Evolutionary conservation across 1,140 invertebrate species (phyloP).

Genomic region (Zophobas morio): DNA sequence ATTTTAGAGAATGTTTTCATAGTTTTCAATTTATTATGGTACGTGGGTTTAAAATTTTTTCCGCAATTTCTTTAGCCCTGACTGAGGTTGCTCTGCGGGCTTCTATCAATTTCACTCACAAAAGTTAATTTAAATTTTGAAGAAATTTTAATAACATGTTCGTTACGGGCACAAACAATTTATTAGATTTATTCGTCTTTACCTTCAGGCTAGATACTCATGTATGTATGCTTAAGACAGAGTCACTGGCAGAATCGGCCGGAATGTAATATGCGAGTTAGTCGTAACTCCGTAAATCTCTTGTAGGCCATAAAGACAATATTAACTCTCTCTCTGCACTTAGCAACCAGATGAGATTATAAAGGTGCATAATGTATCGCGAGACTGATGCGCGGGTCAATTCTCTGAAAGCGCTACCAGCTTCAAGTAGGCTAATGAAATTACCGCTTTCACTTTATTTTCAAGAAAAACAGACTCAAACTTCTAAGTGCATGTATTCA

Average conservation of each 20-base stretch:
- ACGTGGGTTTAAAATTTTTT: too few species aligned
- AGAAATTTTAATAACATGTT: constrained; percentile 50
- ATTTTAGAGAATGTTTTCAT: too few species aligned
- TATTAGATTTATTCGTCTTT: constrained; percentile 48
- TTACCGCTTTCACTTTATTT: constrained; percentile 55
- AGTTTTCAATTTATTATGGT: too few species aligned
- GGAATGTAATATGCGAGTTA: constrained; percentile 62
- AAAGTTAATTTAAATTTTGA: constrained; percentile 50
- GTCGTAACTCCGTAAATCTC: constrained; percentile 60
- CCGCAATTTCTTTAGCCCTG: too few species aligned
- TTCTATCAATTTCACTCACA: constrained; percentile 45
- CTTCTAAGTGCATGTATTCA: constrained; percentile 55
- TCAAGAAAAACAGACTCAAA: constrained; percentile 51
- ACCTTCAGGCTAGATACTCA: constrained; percentile 47
- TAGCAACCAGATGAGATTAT: constrained; percentile 58
- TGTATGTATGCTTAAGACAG: constrained; percentile 47
- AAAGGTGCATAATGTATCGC: constrained; percentile 57
- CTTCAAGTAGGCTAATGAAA: constrained; percentile 51
- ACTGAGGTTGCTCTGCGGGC: too few species aligned
- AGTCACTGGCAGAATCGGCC: constrained; percentile 49
- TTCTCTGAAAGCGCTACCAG: constrained; percentile 36
- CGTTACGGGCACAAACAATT: constrained; percentile 46
- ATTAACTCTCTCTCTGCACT: constrained; percentile 60
- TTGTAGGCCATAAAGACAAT: constrained; percentile 61
- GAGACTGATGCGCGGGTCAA: constrained; percentile 49